phyloP scores from a whole-genome alignment of 2,797 vertebrate species.

The Dendrocincla fuliginosa region DNA sequence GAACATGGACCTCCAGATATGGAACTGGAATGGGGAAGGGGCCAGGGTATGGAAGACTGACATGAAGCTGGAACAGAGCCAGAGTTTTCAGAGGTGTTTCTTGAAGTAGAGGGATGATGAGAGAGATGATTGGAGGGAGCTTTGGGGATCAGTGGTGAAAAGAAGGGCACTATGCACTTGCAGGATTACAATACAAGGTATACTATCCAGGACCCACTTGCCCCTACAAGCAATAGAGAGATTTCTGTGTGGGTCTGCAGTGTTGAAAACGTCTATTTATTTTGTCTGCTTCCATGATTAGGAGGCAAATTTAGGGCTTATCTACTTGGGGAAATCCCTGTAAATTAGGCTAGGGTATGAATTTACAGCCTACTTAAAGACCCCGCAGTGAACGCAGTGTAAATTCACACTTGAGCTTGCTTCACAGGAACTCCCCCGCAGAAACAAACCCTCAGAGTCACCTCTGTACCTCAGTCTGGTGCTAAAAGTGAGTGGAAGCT shows the following conservation, averaged over 20 bases:
- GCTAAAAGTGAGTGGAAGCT: constrained; percentile 63
- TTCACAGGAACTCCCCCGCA: constrained; percentile 65
- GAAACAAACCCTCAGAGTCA: constrained; percentile 69
- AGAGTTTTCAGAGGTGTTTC: neutral
- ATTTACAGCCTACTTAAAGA: constrained; percentile 62
- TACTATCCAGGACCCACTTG: neutral
- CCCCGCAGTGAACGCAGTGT: constrained; percentile 41
- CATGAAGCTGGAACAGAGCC: neutral
- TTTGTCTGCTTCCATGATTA: constrained; percentile 38
- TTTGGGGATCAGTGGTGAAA: neutral
- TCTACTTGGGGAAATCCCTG: constrained; percentile 62
- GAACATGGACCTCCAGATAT: neutral
- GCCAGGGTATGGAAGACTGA: neutral
- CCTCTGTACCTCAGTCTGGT: constrained; percentile 68
- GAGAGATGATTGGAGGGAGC: neutral
- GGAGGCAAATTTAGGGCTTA: constrained; percentile 27
- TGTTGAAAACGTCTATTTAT: constrained; percentile 42
- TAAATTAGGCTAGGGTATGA: constrained; percentile 44
- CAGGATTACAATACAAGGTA: neutral
- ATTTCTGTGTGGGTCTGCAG: constrained; percentile 1
- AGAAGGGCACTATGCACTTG: neutral
- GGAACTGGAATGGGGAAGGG: neutral
- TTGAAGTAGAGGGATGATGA: neutral
- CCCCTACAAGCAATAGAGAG: neutral
- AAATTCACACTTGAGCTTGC: constrained; percentile 66